phyloP scores from a whole-genome alignment of 2,888 invertebrate genomes.

The Cataglyphis rosenhaueri region DNA sequence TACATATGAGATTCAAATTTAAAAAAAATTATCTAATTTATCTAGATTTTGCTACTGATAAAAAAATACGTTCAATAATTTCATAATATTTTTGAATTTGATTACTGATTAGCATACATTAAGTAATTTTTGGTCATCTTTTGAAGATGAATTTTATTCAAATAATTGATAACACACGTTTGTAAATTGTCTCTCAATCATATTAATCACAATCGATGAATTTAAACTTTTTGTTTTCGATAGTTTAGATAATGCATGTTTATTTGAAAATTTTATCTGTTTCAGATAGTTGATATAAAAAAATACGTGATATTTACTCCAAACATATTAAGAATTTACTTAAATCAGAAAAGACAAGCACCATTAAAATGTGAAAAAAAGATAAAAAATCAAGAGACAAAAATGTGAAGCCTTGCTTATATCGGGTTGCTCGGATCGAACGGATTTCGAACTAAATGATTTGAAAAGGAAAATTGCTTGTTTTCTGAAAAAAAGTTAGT shows the following conservation, averaged over 20 bases:
- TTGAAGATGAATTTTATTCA: background rate
- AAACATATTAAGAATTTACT: background rate
- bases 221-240: background rate
- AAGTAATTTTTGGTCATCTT: too few relatives aligned
- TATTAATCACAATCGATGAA: background rate
- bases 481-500: constrained; percentile 27
- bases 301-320: background rate
- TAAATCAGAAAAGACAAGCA: background rate
- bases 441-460: background rate
- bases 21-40: background rate
- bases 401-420: background rate
- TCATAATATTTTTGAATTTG: background rate
- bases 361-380: background rate
- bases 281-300: background rate
- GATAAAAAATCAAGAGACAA: background rate
- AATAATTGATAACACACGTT: background rate
- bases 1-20: background rate
- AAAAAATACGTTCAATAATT: background rate
- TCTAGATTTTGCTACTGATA: background rate
- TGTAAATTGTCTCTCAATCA: background rate
- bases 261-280: background rate
- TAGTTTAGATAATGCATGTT: background rate
- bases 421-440: background rate
- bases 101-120: background rate
- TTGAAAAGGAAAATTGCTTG: constrained; percentile 67